Evolutionary conservation across 2,888 invertebrate species (phyloP), one percentile per base, ranked within the genome.

Genomic region (Muschampia plurimacula): DNA sequence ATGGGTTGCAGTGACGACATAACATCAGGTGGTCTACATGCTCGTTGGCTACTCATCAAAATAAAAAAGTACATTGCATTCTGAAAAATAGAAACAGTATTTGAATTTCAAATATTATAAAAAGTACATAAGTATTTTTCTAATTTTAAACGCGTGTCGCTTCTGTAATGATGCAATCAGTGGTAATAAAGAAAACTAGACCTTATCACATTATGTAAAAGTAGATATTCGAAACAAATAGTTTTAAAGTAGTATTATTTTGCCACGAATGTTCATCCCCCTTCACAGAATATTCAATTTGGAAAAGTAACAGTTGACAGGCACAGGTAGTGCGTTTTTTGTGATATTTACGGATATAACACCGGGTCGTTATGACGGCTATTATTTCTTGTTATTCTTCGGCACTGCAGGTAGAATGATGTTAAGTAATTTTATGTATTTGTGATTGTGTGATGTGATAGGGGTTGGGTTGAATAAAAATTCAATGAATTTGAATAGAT

Each of bases 281-380:
- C 62, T 64, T 66, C 73, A 69, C 10, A 39, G 71, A 62, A 75
- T 63, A 72, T 75, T 77, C 75, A 77, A 74, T 75, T 74, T 71
- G 72, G 41, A 73, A 28, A 72, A 73, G 75, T 77, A 74, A 39
- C 74, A 74, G 75, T 78, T 76, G 76, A 78, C 80, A 86, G 84
- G 82, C 84, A 86, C 90, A 90, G 90, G 90, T 90, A 90, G 84
- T 74, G 74, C 76, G 85, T 89, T 89, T 89, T 89, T 87, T 82
- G 77, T 75, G 74, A 83, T 88, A 85, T 88, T 87, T 86, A 87
- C 87, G 86, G 85, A 86, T 84, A 82, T 83, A 83, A 84, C 86
- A 85, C 84, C 70, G 82, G 84, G 81, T 87, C 87, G 89, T 87
- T 89, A 88, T 87, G 86, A 85, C 83, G 85, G 81, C 79, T 78